Evolutionary conservation across 1,140 invertebrate species (phyloP), one percentile per base, ranked within the genome.

Genomic region (Apocrypta bakeri): DNA sequence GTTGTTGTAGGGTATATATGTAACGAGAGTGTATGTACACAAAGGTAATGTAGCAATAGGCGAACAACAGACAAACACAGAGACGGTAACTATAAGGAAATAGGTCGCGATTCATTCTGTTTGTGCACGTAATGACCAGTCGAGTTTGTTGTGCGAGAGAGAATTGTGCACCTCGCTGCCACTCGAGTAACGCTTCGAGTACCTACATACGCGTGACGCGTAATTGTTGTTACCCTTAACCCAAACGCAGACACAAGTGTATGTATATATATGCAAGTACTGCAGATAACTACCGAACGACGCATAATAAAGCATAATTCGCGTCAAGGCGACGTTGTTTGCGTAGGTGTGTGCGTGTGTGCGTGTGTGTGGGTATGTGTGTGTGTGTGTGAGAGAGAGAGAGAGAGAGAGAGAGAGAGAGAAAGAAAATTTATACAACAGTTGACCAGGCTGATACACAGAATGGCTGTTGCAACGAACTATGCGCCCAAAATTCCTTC

Each of bases 81-180:
- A n/a, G 17, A 56, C 48, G 48, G 2, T 6, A 17, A 21, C 48
- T 21, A 56, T 56, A n/a, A 72, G 68, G 29, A 80, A 80, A 72
- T 72, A 40, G 48, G 42, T 80, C 48, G 29, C 29, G 68, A 37
- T 71, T 21, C 42, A 24, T 68, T 68, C 37, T 29, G 66, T 79
- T 56, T 71, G 76, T 29, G 31, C 63, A 33, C 31, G 33, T 68
- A 78, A 78, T 61, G 66, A 9, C 29, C 40, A 27, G 24, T 64
- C 14, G 37, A 63, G 76, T 78, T 29, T 27, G 37, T 68, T n/a
- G 63, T 40, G 33, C 21, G 24, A 42, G 48, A n/a, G 48, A 48
- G 42, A 56, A 21, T 21, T 56, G 69, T n/a, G 69, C 33, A 40
- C 17, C 69, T 56, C 48, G 48, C 48, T 21, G 48, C 48, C 48